Evolutionary conservation across 2,113 vertebrate species (phyloP).

Genomic region (Plotosus lineatus): DNA sequence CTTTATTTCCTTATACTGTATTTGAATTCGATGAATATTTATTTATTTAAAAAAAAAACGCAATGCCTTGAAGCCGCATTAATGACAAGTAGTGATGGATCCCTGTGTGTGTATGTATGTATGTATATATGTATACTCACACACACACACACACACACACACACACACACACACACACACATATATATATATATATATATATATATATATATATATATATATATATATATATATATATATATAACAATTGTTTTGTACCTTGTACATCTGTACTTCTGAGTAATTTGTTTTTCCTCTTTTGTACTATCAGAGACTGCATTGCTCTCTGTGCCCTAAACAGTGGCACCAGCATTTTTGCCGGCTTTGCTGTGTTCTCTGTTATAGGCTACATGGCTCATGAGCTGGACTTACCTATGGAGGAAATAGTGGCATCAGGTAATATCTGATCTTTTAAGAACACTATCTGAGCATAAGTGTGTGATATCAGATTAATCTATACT

Average conservation of each 20-base stretch:
- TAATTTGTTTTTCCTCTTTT: not conserved
- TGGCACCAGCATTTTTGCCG: conserved; percentile 82
- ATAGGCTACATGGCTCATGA: conserved; percentile 80
- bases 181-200: no score
- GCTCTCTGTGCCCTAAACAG: conserved; percentile 84
- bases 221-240: no score
- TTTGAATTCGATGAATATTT: no score
- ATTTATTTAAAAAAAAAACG: no score
- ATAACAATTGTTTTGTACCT: not conserved
- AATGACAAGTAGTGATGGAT: no score
- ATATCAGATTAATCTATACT: not conserved
- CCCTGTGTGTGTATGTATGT: no score
- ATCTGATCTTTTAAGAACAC: not conserved
- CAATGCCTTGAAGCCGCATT: no score
- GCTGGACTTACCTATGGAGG: conserved; percentile 62
- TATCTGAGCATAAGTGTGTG: not conserved
- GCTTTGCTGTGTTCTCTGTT: conserved; percentile 86
- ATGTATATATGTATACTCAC: no score
- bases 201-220: no score
- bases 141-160: no score
- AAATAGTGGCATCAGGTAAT: conserved; percentile 74
- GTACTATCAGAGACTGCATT: conserved; percentile 78
- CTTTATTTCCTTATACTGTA: no score
- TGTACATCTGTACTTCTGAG: not conserved
- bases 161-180: no score